Conservation (phyloP, 2,888 invertebrate genomes). For the Sisyra terminalis region DNA sequence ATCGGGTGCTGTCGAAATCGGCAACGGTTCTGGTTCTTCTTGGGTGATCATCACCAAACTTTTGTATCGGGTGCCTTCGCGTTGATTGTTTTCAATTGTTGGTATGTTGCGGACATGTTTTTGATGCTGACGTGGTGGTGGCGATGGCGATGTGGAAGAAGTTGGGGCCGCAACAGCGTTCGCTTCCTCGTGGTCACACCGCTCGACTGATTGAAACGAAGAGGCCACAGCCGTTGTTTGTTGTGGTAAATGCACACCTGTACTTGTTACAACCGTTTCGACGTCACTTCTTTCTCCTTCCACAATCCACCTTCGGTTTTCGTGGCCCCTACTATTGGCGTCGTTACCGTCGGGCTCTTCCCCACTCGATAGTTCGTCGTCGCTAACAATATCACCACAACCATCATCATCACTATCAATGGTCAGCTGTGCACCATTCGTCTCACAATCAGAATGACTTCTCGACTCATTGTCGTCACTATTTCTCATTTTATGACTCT, state of each 20-base stretch:
- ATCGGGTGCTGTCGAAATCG: constrained; percentile 22
- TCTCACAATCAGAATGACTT: too few relatives aligned
- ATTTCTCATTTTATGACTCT: too few relatives aligned
- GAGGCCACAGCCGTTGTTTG: constrained; percentile 30
- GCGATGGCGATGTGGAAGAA: too few relatives aligned
- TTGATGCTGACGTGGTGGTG: too few relatives aligned
- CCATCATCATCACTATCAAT: neutral
- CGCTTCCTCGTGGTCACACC: constrained; percentile 36
- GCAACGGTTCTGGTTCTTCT: constrained; percentile 27
- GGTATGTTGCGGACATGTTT: too few relatives aligned
- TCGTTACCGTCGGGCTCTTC: neutral
- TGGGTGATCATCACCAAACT: constrained; percentile 85
- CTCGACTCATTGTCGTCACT: too few relatives aligned
- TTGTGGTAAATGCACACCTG: constrained; percentile 18
- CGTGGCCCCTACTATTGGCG: constrained; percentile 13
- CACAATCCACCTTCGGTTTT: constrained; percentile 22
- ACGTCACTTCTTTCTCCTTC: constrained; percentile 20
- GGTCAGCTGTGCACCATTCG: too few relatives aligned
- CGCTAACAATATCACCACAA: neutral
- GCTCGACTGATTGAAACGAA: too few relatives aligned
- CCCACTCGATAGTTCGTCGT: neutral
- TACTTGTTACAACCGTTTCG: constrained; percentile 20
- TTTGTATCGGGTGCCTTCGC: constrained; percentile 56
- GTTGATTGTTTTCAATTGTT: too few relatives aligned
- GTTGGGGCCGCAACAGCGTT: constrained; percentile 16